Evolutionary conservation across 2,113 vertebrate species (phyloP), one percentile per base, ranked within the genome.

Genomic region (Callipepla squamata): DNA sequence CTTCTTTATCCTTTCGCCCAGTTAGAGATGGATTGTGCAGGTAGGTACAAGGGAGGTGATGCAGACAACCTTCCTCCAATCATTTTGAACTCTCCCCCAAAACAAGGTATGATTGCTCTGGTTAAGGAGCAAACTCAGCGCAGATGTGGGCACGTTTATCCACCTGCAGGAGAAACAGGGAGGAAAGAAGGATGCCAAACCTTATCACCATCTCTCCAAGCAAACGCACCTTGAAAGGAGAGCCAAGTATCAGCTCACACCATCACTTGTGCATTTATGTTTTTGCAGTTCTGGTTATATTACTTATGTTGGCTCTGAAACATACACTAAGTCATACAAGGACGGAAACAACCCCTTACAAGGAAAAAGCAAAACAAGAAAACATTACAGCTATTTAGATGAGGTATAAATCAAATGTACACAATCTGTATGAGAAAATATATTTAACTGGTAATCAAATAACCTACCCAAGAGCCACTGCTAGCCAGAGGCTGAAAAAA

Each of bases 401-500:
- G 36, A 94, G 55, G 74, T 84, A 85, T 47, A 55, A 92, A 77
- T 5, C 25, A 82, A 62, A 22, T 44, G 7, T 61, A 30, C 16
- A 32, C 68, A 89, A 48, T 89, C 70, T 70, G 74, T 59, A 79
- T 66, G 48, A 91, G 69, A 76, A 90, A 61, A 38, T 87, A 17
- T 50, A 89, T 90, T 92, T 92, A 95, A 84, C 57, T 12, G 36
- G 47, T 28, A 85, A 84, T 50, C 57, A 89, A 51, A 83, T 68
- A 95, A 95, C 79, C 88, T 87, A 87, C 45, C 55, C 19, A 21
- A 92, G 53, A 93, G 38, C 42, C 23, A 79, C 72, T 66, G 69
- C 34, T 90, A 90, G 53, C 69, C 61, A 95, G 63, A 89, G 18
- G n/a, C 62, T 88, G 57, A 45, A 90, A 77, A 32, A 13, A 51